Conservation (phyloP, 1,140 invertebrate genomes). For the Trachymyrmex cornetzi region DNA sequence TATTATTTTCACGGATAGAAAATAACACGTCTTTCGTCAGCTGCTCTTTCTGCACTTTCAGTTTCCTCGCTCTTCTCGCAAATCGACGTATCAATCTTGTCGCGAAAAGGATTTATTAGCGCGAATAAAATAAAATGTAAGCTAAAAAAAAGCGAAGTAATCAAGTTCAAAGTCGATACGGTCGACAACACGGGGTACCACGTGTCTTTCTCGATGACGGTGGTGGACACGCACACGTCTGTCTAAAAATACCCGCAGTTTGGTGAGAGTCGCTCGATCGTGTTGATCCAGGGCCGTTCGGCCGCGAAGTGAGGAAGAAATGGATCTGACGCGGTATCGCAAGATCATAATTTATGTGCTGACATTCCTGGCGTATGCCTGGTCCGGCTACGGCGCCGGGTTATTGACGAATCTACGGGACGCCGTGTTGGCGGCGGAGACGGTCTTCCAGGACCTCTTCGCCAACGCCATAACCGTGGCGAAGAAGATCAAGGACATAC, state of each 20-base stretch:
- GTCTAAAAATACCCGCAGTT: conserved; percentile 71
- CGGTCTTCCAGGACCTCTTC: conserved; percentile 92
- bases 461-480: conserved; percentile 92
- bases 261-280: not conserved
- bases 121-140: not conserved
- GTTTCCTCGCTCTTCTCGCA: too few species aligned
- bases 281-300: not conserved
- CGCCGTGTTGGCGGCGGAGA: conserved; percentile 92
- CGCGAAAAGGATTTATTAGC: not conserved
- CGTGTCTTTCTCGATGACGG: conserved; percentile 30
- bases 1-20: not conserved
- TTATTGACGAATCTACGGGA: conserved; percentile 91
- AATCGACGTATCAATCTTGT: not conserved
- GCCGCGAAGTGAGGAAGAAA: conserved; percentile 45
- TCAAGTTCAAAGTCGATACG: not conserved
- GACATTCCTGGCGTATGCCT: conserved; percentile 92
- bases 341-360: conserved; percentile 91
- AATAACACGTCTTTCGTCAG: not conserved
- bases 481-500: conserved; percentile 91
- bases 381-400: conserved; percentile 92
- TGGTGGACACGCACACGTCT: conserved; percentile 26
- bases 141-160: too few species aligned
- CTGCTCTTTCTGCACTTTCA: not conserved
- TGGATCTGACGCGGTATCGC: conserved; percentile 87
- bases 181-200: conserved; percentile 16